Percentiles rank a stretch among this genome's conserved stretches.
phyloP scores from a whole-genome alignment of 2,113 vertebrate species.

The Scartelaos histophorus region DNA sequence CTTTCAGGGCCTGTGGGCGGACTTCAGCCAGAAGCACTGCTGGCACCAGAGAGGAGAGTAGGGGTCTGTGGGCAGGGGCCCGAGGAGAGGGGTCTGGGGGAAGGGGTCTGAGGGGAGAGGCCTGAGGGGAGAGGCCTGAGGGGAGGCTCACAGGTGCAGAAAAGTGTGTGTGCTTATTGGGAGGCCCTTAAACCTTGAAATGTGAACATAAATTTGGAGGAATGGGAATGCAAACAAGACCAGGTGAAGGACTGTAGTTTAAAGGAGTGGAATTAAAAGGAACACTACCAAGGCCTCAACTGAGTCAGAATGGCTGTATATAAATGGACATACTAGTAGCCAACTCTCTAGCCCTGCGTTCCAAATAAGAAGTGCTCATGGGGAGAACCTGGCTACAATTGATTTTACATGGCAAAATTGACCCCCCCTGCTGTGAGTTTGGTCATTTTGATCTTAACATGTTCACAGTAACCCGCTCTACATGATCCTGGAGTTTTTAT shows the following conservation, averaged over 20 bases:
- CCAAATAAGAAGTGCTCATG: too few relatives aligned
- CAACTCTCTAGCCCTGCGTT: too few relatives aligned
- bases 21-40: constrained; percentile 60
- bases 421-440: too few relatives aligned
- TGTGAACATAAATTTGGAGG: constrained; percentile 30
- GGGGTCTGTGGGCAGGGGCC: constrained; percentile 9
- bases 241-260: too few relatives aligned
- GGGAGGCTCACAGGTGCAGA: constrained; percentile 35
- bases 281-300: neutral
- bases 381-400: too few relatives aligned
- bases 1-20: constrained; percentile 66
- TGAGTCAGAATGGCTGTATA: too few relatives aligned
- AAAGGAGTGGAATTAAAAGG: neutral
- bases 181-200: constrained; percentile 30
- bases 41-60: constrained; percentile 44
- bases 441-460: too few relatives aligned
- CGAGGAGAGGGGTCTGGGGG: too few relatives aligned
- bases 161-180: constrained; percentile 40
- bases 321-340: too few relatives aligned
- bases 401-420: too few relatives aligned
- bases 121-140: neutral
- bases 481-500: too few relatives aligned
- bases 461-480: too few relatives aligned
- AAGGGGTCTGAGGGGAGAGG: constrained; percentile 15
- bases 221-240: constrained; percentile 14